Evolutionary conservation across 1,140 invertebrate genomes (phyloP).

Genomic region (Aphis gossypii): DNA sequence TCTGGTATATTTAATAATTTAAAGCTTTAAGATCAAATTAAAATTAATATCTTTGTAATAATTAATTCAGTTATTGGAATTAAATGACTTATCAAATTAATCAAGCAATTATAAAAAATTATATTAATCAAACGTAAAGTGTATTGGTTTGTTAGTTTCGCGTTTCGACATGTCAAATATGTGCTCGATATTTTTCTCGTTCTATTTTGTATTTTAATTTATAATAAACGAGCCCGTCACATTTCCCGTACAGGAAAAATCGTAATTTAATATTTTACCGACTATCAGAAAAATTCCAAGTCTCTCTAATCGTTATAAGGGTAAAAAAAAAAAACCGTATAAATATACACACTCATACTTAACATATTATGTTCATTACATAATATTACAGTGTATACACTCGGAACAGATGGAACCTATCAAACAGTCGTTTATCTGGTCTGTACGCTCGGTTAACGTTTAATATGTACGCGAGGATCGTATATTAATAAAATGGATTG

Average conservation of each 20-base stretch:
- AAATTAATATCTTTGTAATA: neutral
- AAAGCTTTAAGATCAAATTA: neutral
- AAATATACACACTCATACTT: neutral
- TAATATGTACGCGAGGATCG: neutral
- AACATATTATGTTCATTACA: neutral
- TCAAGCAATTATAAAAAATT: neutral
- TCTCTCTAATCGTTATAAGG: neutral
- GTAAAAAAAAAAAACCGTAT: neutral
- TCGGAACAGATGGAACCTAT: slow-evolving; percentile 24
- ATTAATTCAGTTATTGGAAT: neutral
- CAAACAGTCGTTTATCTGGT: slow-evolving; percentile 33
- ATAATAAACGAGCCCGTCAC: neutral
- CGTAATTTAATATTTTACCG: neutral
- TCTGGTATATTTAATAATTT: neutral
- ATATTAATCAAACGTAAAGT: neutral
- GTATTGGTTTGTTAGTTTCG: neutral
- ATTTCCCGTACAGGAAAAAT: neutral
- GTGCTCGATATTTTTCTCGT: neutral
- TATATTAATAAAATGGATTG: slow-evolving; percentile 49
- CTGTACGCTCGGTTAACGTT: slow-evolving; percentile 31
- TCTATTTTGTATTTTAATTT: neutral
- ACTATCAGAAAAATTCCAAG: neutral
- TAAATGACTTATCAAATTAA: neutral
- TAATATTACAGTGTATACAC: neutral
- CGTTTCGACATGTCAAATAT: neutral